A percentile compares a stretch with the other conserved stretches of the same genome.
Conservation (phyloP, 2,113 vertebrate genomes). For the Progne subis region DNA sequence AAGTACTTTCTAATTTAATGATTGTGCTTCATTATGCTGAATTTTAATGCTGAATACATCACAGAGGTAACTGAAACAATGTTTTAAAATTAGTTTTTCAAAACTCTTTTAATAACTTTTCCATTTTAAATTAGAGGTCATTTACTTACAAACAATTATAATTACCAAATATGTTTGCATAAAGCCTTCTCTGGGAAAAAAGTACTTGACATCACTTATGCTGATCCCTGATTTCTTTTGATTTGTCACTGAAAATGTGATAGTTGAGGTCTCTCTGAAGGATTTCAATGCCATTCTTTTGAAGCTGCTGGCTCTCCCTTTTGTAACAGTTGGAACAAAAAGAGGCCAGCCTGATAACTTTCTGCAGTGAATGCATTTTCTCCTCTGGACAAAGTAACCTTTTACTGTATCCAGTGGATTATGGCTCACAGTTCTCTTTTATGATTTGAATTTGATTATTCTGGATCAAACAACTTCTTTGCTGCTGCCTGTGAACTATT, state of each 20-base stretch:
- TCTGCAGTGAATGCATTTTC: slow-evolving; percentile 48
- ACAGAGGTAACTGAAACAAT: neutral
- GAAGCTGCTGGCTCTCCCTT: slow-evolving; percentile 38
- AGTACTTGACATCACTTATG: neutral
- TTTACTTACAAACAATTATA: neutral
- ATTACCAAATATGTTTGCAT: neutral
- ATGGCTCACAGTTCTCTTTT: neutral
- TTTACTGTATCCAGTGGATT: neutral
- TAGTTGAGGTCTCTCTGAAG: slow-evolving; percentile 30
- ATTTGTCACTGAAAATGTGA: neutral
- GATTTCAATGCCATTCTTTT: slow-evolving; percentile 8
- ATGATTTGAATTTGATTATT: neutral
- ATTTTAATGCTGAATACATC: neutral
- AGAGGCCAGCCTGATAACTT: slow-evolving; percentile 24
- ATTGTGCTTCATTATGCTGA: neutral
- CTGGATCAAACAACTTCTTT: neutral
- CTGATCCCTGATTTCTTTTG: slow-evolving; percentile 19
- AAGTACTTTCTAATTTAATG: neutral
- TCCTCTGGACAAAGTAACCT: slow-evolving; percentile 27
- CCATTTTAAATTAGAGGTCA: slow-evolving; percentile 3
- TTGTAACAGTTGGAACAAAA: slow-evolving; percentile 35
- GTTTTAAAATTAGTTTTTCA: slow-evolving; percentile 14
- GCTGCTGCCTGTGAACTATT: neutral
- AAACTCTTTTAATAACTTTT: neutral
- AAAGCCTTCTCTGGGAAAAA: neutral